Evolutionary conservation across 1,140 invertebrate genomes (phyloP), one percentile per base, ranked within the genome.

Genomic region (Drosophila bipectinata): DNA sequence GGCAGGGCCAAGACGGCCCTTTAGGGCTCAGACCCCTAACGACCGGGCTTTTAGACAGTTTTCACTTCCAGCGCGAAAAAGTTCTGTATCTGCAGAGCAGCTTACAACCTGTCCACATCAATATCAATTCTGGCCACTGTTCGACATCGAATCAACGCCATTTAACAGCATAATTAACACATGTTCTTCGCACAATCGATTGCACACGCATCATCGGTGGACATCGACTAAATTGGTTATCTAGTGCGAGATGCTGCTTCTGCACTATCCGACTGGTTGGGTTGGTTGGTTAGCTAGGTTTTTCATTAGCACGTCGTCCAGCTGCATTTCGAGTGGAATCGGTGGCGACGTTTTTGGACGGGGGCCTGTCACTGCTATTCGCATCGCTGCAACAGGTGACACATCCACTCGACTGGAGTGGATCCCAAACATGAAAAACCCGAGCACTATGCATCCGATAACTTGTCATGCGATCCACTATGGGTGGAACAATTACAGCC

Each of bases 151-250:
- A 75, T 77, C 82, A 77, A 87, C 74, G 71, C 71, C 78, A 78
- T 78, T 85, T 75, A 81, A 82, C 64, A 74, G 64, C 82, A 81
- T 79, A 85, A 85, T 85, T 85, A 85, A 85, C 82, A 85, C 82
- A 85, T 85, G 82, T 85, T 85, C 78, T 69, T 87, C 74, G 75
- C 83, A 77, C 83, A 88, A 82, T 78, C 82, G 67, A 88, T 85
- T 85, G 82, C 60, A 87, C 82, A 88, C 81, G 72, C 81, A 84
- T 85, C 60, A 14, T 72, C 77, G 72, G 68, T 67, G 55, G 77
- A 85, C 74, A 62, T 47, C 59, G 30, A 67, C 81, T 53, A 85
- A 71, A 60, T 79, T 57, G 80, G 80, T 67, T 75, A 85, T 79
- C 63, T 84, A 69, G 81, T 81, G 73, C 73, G 53, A 77, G 79